Base-by-base conservation (phyloP, 1,140 invertebrate genomes). In the Eubasilissa regina region DNA sequence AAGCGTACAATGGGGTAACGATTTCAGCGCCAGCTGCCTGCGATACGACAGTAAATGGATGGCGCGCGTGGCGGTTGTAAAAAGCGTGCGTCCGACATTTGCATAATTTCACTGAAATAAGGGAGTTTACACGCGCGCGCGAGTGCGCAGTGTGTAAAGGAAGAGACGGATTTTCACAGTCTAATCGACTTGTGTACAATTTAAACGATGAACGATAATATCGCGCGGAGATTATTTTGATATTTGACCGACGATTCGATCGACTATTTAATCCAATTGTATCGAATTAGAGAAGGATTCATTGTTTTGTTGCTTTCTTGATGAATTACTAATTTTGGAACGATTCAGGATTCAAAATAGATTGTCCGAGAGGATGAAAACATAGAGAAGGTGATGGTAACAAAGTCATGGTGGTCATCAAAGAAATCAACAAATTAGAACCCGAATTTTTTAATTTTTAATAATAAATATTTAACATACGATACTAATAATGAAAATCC, bases 61-160 rank as follows among this genome's bases (percentile, higher is more conserved):
- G 47, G 66, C 66, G 66, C 47, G 66, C 66, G 66, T 53, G 66
- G 66, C 66, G 19, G 66, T 13, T 19, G 45, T 47, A 66, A 66
- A 66, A 56, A 17, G 66, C 66, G 66, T 70, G 66, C 48, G 66
- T 70, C 66, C 66, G 66, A 53, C 66, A 70, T 70, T 70, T 70
- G 66, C 66, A 70, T 68, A 70, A 70, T 70, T 70, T 48, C 45
- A 70, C n/a, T 21, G 3, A 47, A 70, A 51, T 47, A 15, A 70
- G 45, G 17, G 66, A 25, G 62, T 6, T 35, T 35, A 35, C 25
- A 35, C 1, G 25, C 25, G 25, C 51, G 25, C 55, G 55, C 6
- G 25, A 17, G 55, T 58, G 21, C 55, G 21, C 12, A 19, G 21
- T 64, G 66, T 51, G 66, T 35, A 35, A 35, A 35, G 47, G 66